phyloP scores from a whole-genome alignment of 1,140 invertebrate genomes.

The Habropoda laboriosa region DNA sequence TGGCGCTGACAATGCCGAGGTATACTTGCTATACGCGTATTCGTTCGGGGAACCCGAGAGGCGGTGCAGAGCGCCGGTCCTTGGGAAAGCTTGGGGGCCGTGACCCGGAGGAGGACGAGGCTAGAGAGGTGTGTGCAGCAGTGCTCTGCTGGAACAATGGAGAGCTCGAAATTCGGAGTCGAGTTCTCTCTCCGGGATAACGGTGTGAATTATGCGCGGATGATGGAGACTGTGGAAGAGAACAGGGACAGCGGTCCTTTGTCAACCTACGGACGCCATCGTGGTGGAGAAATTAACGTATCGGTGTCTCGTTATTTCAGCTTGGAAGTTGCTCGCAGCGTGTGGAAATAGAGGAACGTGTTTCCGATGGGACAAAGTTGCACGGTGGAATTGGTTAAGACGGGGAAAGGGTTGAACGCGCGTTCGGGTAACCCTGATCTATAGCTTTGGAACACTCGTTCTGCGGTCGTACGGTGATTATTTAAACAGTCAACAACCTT shows the following conservation, averaged over 20 bases:
- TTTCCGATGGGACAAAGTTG: too few relatives aligned
- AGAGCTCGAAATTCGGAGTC: background rate
- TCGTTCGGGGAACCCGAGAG: slow-evolving; percentile 5
- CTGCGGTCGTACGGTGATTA: too few relatives aligned
- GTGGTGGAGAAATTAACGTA: background rate
- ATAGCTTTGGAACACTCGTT: too few relatives aligned
- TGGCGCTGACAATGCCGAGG: slow-evolving; percentile 18
- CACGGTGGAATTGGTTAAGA: too few relatives aligned
- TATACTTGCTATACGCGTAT: too few relatives aligned
- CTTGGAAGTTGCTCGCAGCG: too few relatives aligned
- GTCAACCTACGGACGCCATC: background rate
- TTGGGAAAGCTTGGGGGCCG: background rate
- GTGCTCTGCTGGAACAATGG: background rate
- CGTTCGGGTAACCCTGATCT: too few relatives aligned
- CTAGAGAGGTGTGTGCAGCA: background rate
- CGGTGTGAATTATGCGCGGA: background rate
- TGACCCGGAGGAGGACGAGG: background rate
- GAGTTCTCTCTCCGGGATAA: background rate
- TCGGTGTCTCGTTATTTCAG: too few relatives aligned
- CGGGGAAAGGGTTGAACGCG: too few relatives aligned
- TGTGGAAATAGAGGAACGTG: too few relatives aligned
- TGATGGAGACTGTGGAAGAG: background rate
- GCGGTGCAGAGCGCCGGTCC: background rate
- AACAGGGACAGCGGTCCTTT: too few relatives aligned
- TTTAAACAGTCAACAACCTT: too few relatives aligned